Conservation (phyloP, 2,113 vertebrate genomes). For the Phyllostomus hastatus region DNA sequence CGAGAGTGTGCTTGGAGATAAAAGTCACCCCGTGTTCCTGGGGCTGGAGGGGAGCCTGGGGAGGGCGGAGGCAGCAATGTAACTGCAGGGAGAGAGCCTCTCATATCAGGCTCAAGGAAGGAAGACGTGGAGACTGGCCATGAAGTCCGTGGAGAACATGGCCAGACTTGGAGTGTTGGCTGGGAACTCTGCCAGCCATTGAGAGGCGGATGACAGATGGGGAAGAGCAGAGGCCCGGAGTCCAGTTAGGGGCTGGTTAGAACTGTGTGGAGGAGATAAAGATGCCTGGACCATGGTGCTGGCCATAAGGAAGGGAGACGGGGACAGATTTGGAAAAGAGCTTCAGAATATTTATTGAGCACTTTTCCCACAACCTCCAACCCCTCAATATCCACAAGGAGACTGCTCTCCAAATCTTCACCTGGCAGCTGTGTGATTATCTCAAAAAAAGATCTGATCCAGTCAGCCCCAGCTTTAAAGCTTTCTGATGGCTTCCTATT, state of each 20-base stretch:
- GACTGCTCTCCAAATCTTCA: neutral
- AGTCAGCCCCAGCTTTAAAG: neutral
- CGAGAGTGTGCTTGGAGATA: neutral
- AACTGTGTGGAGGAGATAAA: neutral
- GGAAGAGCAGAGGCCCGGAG: neutral
- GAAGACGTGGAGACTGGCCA: neutral
- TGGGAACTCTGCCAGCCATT: neutral
- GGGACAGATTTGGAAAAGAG: neutral
- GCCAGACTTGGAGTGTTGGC: neutral
- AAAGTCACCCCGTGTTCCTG: neutral
- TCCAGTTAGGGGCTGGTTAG: neutral
- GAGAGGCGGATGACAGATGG: rapidly evolving
- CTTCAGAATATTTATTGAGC: neutral
- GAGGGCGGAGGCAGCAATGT: neutral
- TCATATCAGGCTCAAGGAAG: neutral
- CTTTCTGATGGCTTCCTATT: neutral
- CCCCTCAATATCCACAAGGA: neutral
- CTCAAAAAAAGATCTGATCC: neutral
- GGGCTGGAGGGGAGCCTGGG: neutral
- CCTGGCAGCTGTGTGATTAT: rapidly evolving
- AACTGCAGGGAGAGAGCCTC: rapidly evolving
- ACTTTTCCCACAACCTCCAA: neutral
- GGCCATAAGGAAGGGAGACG: rapidly evolving
- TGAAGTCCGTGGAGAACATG: rapidly evolving
- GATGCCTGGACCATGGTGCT: neutral